Evolutionary conservation across 2,113 vertebrate genomes (phyloP).

Genomic region (Crotophaga sulcirostris): DNA sequence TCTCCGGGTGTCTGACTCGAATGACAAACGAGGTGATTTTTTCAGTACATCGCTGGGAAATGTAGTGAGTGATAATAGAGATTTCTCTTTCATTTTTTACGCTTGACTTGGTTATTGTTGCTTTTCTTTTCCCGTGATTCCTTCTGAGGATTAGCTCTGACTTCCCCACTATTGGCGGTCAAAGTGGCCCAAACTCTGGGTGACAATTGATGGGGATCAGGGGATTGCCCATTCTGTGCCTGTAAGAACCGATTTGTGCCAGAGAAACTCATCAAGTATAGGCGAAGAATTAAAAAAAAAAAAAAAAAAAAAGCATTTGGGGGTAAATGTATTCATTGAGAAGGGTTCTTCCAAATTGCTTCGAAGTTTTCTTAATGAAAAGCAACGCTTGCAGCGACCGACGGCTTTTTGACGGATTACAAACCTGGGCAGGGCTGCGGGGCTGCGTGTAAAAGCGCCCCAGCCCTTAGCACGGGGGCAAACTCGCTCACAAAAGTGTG

Average conservation of each 20-base stretch:
- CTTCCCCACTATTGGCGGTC: conserved; percentile 96
- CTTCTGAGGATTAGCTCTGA: conserved; percentile 99
- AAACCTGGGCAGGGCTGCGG: conserved; percentile 75
- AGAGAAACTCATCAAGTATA: conserved; percentile 89
- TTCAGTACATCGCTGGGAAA: conserved; percentile 99
- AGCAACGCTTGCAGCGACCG: conserved; percentile 86
- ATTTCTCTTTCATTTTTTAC: conserved; percentile 99
- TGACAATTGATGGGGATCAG: conserved; percentile 99
- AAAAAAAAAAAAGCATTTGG: conserved; percentile 82
- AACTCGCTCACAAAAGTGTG: conserved; percentile 68
- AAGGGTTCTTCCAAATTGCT: conserved; percentile 81
- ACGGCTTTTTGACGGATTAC: conserved; percentile 86
- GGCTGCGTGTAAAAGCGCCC: conserved; percentile 70
- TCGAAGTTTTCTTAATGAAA: conserved; percentile 86
- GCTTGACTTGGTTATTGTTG: conserved; percentile 99
- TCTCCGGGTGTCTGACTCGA: conserved; percentile 96
- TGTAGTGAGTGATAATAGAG: conserved; percentile 98
- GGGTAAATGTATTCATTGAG: conserved; percentile 87
- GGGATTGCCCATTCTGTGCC: conserved; percentile 91
- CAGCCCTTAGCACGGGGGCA: conserved; percentile 70
- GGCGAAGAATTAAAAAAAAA: conserved; percentile 81
- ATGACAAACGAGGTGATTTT: conserved; percentile 97
- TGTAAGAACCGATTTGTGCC: conserved; percentile 86
- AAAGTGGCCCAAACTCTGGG: conserved; percentile 93
- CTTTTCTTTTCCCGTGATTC: conserved; percentile 99